phyloP scores from a whole-genome alignment of 2,797 vertebrate genomes.

The Spatula clypeata region DNA sequence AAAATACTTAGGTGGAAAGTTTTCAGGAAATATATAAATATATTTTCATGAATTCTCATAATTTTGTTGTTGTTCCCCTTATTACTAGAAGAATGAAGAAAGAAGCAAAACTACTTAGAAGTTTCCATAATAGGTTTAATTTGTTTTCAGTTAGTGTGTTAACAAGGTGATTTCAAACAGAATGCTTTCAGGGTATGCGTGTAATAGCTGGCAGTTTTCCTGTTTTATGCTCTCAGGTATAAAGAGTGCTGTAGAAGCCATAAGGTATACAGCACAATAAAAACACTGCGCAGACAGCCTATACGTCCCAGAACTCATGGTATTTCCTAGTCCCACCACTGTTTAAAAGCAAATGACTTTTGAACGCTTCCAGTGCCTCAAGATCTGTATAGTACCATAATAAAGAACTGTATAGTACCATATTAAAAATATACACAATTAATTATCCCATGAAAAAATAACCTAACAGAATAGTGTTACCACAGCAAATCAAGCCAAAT shows the following conservation, averaged over 20 bases:
- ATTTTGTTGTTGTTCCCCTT: background rate
- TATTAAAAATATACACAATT: constrained; percentile 38
- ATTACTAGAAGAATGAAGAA: background rate
- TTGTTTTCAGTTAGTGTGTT: background rate
- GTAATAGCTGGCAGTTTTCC: background rate
- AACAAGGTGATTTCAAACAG: background rate
- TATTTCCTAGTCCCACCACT: background rate
- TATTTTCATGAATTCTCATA: background rate
- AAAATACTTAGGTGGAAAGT: background rate
- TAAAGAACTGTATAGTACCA: background rate
- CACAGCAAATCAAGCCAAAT: constrained; percentile 24
- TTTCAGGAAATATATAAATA: background rate
- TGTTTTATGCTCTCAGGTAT: background rate
- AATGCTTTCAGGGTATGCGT: background rate
- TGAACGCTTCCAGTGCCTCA: background rate
- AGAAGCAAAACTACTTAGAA: background rate
- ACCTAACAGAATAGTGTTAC: constrained; percentile 1
- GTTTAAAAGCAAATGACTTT: background rate
- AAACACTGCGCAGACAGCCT: background rate
- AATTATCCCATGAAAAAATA: background rate
- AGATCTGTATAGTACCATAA: background rate
- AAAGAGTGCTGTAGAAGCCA: background rate
- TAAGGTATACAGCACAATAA: background rate
- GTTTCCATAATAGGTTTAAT: background rate
- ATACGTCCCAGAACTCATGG: background rate